Evolutionary conservation across 2,888 invertebrate genomes (phyloP).

Genomic region (Tholera decimalis): DNA sequence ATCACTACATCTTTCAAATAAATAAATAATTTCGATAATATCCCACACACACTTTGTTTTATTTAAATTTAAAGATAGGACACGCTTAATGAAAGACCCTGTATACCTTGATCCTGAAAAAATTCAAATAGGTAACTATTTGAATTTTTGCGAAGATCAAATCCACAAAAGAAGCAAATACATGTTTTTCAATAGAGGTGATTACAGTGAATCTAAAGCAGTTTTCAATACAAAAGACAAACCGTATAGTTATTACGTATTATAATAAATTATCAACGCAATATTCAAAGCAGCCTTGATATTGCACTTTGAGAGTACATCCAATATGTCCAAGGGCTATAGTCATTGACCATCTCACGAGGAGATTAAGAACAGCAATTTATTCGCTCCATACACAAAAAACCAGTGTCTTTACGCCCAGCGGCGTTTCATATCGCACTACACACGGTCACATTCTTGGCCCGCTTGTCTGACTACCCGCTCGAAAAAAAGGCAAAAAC

Average conservation of each 20-base stretch:
- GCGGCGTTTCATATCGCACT: slow-evolving; percentile 84
- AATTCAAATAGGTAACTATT: too few relatives aligned
- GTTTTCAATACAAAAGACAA: not conserved
- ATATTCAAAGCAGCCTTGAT: slow-evolving; percentile 43
- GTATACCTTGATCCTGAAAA: too few relatives aligned
- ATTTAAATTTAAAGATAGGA: too few relatives aligned
- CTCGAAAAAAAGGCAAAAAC: slow-evolving; percentile 71
- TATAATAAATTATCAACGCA: slow-evolving; percentile 32
- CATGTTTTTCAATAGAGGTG: not conserved
- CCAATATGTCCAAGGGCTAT: slow-evolving; percentile 62
- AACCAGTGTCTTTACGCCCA: slow-evolving; percentile 77
- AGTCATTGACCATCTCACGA: slow-evolving; percentile 67
- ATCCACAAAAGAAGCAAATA: not conserved
- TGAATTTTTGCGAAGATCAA: not conserved
- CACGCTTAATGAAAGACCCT: too few relatives aligned
- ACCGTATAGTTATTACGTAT: slow-evolving; percentile 10
- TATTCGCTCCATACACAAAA: slow-evolving; percentile 73
- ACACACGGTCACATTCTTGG: slow-evolving; percentile 82
- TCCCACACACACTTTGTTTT: too few relatives aligned
- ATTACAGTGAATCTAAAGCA: not conserved
- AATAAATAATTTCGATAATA: too few relatives aligned
- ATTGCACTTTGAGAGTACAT: slow-evolving; percentile 54
- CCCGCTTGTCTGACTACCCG: slow-evolving; percentile 77
- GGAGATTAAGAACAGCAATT: slow-evolving; percentile 73
- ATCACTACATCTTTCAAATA: too few relatives aligned